Evolutionary conservation across 2,888 invertebrate species (phyloP), one percentile per base, ranked within the genome.

Genomic region (Lutraria lutraria): DNA sequence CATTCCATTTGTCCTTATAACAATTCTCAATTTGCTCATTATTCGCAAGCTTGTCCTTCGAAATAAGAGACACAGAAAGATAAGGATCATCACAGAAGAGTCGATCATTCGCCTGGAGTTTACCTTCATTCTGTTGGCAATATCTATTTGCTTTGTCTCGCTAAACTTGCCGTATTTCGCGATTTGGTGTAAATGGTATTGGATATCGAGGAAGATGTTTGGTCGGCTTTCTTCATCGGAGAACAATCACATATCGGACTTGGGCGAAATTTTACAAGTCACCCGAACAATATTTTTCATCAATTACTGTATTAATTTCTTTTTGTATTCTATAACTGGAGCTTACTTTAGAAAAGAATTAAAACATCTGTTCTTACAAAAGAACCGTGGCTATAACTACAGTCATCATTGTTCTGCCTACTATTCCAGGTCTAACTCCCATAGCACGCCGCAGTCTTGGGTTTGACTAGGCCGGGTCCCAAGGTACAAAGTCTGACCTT

Each of bases 271-370:
- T 34, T 89, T 95, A 4, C 89, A 91, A 81, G 92, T 95, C n/a
- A 94, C 95, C 0, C 83, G 95, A 29, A 94, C 95, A 3, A 94
- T 95, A 31, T 95, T 95, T 88, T 95, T 95, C 90, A 90, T 95
- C n/a, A 96, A 96, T 89, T 96, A 96, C 84, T 95, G 95, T 81
- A 93, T 95, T 56, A 96, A 96, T 88, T 96, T 96, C 85, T 96
- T 96, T 88, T 93, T 96, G 72, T 95, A 96, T 90, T 94, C 95
- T 89, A 91, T 96, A 16, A 96, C 95, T 0, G 96, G 96, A 0
- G 95, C 96, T 2, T 95, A 95, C 82, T 96, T 95, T 90, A 89
- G 96, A 19, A 94, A 94, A 53, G 95, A 95, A 89, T 91, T 96
- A 56, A 94, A 91, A 72, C 93, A 94, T 88, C 86, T 95, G 79